Percentiles rank a stretch among this genome's conserved stretches.
Conservation (phyloP, 2,888 invertebrate genomes). For the Acanthopleura granulata region DNA sequence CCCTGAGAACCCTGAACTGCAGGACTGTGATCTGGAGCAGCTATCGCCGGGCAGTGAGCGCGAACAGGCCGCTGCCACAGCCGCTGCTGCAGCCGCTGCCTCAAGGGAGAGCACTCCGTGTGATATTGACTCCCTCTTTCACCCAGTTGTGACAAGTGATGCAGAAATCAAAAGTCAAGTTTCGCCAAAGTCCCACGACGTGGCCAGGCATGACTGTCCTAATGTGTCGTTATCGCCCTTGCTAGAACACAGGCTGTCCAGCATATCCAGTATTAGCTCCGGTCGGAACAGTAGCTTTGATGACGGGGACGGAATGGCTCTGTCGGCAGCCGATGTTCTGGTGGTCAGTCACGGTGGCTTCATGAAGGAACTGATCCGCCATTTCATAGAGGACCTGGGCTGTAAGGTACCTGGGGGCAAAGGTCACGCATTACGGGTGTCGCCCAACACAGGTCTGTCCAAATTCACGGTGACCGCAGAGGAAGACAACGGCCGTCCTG, state of each 20-base stretch:
- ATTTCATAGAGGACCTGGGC: slow-evolving; percentile 60
- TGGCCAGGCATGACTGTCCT: slow-evolving; percentile 47
- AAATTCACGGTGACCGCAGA: slow-evolving; percentile 61
- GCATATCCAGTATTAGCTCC: slow-evolving; percentile 60
- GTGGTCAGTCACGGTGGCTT: slow-evolving; percentile 68
- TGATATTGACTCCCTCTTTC: slow-evolving; percentile 21
- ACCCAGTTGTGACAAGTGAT: slow-evolving; percentile 23
- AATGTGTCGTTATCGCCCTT: slow-evolving; percentile 65
- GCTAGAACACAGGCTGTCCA: slow-evolving; percentile 52
- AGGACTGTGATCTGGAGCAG: slow-evolving; percentile 27
- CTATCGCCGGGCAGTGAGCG: not conserved
- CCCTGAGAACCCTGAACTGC: slow-evolving; percentile 29
- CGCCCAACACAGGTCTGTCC: slow-evolving; percentile 68
- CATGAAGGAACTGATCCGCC: slow-evolving; percentile 63
- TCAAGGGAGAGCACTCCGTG: slow-evolving; percentile 18
- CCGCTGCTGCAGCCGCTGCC: not conserved
- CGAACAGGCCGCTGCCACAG: not conserved
- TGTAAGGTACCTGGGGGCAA: slow-evolving; percentile 62
- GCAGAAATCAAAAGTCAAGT: slow-evolving; percentile 24
- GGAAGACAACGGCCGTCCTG: slow-evolving; percentile 46
- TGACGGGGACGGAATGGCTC: slow-evolving; percentile 49
- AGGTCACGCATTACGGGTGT: slow-evolving; percentile 57
- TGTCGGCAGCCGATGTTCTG: slow-evolving; percentile 58
- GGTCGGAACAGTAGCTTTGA: slow-evolving; percentile 64
- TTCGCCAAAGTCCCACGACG: slow-evolving; percentile 22